Base-by-base conservation (phyloP, 2,888 invertebrate species). In the Furcula furcula region DNA sequence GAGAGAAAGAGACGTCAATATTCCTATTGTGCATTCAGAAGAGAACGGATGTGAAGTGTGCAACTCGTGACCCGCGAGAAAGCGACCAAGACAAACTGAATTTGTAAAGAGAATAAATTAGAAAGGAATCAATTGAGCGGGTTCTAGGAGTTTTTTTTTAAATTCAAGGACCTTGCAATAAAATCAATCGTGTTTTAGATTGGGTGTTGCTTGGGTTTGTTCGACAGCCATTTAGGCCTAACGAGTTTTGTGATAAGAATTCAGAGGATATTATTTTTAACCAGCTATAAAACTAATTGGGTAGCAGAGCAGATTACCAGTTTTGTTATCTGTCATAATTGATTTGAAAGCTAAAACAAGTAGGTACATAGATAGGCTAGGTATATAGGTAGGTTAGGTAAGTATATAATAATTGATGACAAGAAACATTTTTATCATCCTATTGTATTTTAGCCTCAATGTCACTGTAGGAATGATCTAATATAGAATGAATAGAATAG, bases 1-100 rank as follows among this genome's bases (percentile, higher is more conserved):
- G 54, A 31, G 38, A 48, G 62, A 84, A 45, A 41, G 74, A 71
- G 82, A 85, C 34, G 50, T 62, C 62, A 50, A 31, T 25, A 71
- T 68, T 78, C 64, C 64, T 68, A 78, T 80, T 82, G 77, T 82
- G 76, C 83, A 79, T 79, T 84, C 76, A 66, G 74, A 77, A 74
- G 75, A 74, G 82, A 86, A 81, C 86, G 80, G 84, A 78, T 82
- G 76, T 76, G 63, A 54, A 70, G 71, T 74, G 76, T 76, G 70
- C 69, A 74, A 76, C 76, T 80, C 79, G 82, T 83, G 83, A 84
- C 83, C 82, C 72, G 69, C 78, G 80, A 79, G 87, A 87, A 86
- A 86, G 86, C 81, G 74, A 65, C 62, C 62, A 69, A 69, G 63
- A 67, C 65, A 54, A 64, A 55, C 70, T 76, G 73, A 83, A 73